Evolutionary conservation across 2,888 invertebrate species (phyloP), one percentile per base, ranked within the genome.

Genomic region (Criorhina ranunculi): DNA sequence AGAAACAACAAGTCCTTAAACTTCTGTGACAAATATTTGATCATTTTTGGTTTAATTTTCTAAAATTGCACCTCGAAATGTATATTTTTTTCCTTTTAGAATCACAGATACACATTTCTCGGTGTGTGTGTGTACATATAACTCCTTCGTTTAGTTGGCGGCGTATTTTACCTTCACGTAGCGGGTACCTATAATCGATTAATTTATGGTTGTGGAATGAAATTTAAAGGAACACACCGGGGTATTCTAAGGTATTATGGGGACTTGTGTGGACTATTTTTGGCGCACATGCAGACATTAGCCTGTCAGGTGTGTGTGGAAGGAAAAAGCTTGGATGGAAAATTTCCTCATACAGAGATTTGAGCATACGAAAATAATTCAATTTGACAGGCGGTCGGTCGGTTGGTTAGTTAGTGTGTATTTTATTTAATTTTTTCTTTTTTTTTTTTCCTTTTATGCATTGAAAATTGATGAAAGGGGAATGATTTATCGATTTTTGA

Each of bases 361-460:
- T 64, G 29, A 64, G 64, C 51, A 72, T 44, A 64, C 66, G 64
- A 76, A 66, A 66, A 76, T 66, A 76, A 76, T 76, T 76, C 75
- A 17, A 76, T 66, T 76, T 66, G 64, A 57, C 35, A 42, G 66
- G 40, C 29, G 29, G 15, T n/a, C 55, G 29, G 24, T 24, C 4
- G 4, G 24, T 24, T 17, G 29, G 15, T n/a, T 46, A 15, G 24
- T 24, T 24, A 24, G 24, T 24, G 24, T 24, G 24, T 24, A 24
- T 24, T 24, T 46, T 51, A n/a, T 11, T 42, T 11, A n/a, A n/a
- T n/a, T 12, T 42, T 17, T 40, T 19, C 15, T 35, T 46, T 51
- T 15, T 11, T 42, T 11, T 12, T 40, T 35, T 24, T 64, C 4
- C 24, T 42, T 51, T 2, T 55, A 15, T 53, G 42, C 62, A 51